Evolutionary conservation across 2,797 vertebrate species (phyloP).

Genomic region (Thripadectes ignobilis): DNA sequence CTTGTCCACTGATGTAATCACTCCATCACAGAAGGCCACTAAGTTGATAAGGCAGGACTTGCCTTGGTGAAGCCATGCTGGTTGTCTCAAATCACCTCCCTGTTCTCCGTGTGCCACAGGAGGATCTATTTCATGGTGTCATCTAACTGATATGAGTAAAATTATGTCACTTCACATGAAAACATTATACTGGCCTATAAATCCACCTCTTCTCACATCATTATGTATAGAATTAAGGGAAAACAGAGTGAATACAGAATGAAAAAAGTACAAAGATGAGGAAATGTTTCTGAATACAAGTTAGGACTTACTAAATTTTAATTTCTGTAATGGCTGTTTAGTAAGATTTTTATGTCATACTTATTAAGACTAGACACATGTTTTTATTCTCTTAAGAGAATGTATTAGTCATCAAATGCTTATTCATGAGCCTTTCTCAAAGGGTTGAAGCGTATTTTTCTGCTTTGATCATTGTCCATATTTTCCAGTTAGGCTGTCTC

Average conservation of each 20-base stretch:
- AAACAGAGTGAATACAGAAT: not conserved
- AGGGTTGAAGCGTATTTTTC: not conserved
- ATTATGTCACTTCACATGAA: not conserved
- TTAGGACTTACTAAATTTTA: not conserved
- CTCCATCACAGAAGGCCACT: not conserved
- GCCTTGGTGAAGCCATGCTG: not conserved
- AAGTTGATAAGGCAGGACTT: not conserved
- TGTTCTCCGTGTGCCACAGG: not conserved
- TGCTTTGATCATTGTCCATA: conserved; percentile 9
- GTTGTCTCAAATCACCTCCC: not conserved
- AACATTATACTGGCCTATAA: not conserved
- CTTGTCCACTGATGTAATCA: too few relatives aligned
- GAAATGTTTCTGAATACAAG: not conserved
- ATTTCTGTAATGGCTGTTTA: not conserved
- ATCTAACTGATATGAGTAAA: not conserved
- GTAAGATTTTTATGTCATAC: not conserved
- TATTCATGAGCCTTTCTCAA: conserved; percentile 4
- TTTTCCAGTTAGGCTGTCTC: not conserved
- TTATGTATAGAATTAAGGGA: not conserved
- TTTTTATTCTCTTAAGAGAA: conserved; percentile 11
- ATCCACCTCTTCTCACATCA: not conserved
- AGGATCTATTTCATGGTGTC: not conserved
- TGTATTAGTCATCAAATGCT: not conserved
- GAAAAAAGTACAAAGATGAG: not conserved
- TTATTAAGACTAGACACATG: not conserved